Percentiles rank a stretch among this genome's conserved stretches.
These are phyloP conservation scores for Rousettus madagascariensis DNA, from an alignment of 2,797 vertebrate species.

Conservation along the genomic window DNA sequence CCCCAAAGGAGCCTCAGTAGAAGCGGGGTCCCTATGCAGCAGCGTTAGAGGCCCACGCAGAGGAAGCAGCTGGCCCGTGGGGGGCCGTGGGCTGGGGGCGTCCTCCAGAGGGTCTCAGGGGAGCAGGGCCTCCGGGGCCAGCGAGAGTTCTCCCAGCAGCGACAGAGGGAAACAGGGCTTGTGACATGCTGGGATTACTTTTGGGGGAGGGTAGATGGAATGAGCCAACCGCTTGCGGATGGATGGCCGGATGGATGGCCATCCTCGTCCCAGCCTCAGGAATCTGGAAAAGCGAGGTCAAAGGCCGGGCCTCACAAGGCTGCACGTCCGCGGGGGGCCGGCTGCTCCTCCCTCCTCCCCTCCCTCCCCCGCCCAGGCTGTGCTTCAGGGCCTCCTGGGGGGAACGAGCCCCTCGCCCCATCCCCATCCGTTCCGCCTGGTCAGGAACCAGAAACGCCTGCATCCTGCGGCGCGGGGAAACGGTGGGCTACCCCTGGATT, in stretches of 20 bases:
- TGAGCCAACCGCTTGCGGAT: neutral
- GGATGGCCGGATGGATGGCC: too few relatives aligned
- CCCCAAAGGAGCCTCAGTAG: too few relatives aligned
- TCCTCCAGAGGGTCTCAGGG: neutral
- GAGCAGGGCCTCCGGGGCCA: neutral
- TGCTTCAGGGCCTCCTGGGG: neutral
- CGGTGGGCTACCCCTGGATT: neutral
- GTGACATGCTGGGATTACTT: neutral
- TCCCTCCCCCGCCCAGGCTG: neutral
- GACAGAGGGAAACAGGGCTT: neutral
- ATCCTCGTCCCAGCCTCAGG: neutral
- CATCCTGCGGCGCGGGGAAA: constrained; percentile 56
- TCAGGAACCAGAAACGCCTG: constrained; percentile 74
- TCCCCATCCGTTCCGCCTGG: neutral
- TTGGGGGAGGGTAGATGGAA: neutral
- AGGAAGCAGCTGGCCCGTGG: neutral
- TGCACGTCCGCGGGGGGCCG: too few relatives aligned
- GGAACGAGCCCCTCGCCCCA: neutral
- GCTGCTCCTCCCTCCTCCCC: too few relatives aligned
- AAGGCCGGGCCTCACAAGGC: neutral
- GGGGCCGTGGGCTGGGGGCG: neutral
- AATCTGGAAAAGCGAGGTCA: neutral
- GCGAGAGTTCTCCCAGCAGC: neutral
- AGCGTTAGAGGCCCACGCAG: neutral
- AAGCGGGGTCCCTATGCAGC: neutral